Percentiles rank a stretch among this genome's conserved stretches.
These are phyloP conservation scores for Nemapogon koenigi DNA, from an alignment of 2,888 invertebrate genomes.

Conservation along the genomic window DNA sequence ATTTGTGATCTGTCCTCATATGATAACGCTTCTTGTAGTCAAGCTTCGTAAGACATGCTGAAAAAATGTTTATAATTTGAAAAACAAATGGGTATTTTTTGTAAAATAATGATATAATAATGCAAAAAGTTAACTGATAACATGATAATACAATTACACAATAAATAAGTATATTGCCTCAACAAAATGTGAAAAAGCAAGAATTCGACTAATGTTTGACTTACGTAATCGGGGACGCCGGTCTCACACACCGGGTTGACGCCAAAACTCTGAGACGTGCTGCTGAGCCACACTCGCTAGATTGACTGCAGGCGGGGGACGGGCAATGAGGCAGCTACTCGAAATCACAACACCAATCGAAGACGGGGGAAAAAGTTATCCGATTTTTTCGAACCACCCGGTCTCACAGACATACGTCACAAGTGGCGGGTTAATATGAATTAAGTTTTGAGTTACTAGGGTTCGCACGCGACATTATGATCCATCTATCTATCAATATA, in stretches of 20 bases:
- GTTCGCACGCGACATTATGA: too few relatives aligned
- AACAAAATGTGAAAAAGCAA: background rate
- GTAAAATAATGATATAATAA: background rate
- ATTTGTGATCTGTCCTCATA: background rate
- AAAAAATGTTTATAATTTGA: too few relatives aligned
- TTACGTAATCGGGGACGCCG: slow-evolving; percentile 7
- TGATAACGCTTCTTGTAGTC: slow-evolving; percentile 25
- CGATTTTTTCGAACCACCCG: slow-evolving; percentile 1
- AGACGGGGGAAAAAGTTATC: slow-evolving; percentile 2
- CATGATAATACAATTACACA: background rate
- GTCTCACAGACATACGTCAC: background rate
- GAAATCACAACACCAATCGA: slow-evolving; percentile 2
- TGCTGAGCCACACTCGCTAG: background rate
- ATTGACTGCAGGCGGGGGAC: slow-evolving; percentile 6
- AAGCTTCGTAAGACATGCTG: too few relatives aligned
- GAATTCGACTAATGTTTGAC: too few relatives aligned
- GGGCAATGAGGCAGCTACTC: slow-evolving; percentile 9
- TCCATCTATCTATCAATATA: too few relatives aligned
- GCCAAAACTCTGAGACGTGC: slow-evolving; percentile 8
- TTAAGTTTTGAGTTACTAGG: too few relatives aligned
- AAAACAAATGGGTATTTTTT: background rate
- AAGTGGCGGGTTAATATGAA: background rate
- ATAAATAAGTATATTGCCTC: background rate
- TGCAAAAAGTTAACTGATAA: background rate
- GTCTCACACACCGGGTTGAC: slow-evolving; percentile 8